Evolutionary conservation across 2,797 vertebrate genomes (phyloP).

Genomic region (Liasis olivaceus): DNA sequence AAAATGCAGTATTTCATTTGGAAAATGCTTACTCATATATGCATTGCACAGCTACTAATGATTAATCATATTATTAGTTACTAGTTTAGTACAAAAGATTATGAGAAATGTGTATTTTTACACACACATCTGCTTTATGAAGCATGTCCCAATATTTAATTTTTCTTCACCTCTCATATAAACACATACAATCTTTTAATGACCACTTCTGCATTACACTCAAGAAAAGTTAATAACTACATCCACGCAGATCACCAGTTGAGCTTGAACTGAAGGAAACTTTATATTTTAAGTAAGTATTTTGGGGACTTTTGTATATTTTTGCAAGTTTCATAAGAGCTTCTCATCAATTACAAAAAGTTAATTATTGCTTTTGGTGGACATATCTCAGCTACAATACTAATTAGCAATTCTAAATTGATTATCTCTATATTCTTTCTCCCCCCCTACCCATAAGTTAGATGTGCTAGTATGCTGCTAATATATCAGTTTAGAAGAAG

Average conservation of each 20-base stretch:
- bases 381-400: neutral
- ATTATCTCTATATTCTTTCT: too few relatives aligned
- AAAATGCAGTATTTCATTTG: neutral
- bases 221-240: neutral
- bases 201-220: neutral
- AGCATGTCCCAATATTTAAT: neutral
- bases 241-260: neutral
- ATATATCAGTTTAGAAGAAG: neutral
- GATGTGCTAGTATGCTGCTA: neutral
- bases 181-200: neutral
- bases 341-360: neutral
- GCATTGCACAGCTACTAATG: neutral
- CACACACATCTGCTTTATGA: neutral
- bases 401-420: too few relatives aligned
- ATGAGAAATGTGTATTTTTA: neutral
- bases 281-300: neutral
- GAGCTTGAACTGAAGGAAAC: neutral
- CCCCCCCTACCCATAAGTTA: neutral
- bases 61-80: neutral
- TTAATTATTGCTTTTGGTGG: neutral
- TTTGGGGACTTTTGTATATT: neutral
- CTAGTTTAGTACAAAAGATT: neutral
- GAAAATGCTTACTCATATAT: neutral
- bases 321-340: neutral
- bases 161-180: neutral